Evolutionary conservation across 1,140 invertebrate species (phyloP).

Genomic region (Zaprionus nigranus): DNA sequence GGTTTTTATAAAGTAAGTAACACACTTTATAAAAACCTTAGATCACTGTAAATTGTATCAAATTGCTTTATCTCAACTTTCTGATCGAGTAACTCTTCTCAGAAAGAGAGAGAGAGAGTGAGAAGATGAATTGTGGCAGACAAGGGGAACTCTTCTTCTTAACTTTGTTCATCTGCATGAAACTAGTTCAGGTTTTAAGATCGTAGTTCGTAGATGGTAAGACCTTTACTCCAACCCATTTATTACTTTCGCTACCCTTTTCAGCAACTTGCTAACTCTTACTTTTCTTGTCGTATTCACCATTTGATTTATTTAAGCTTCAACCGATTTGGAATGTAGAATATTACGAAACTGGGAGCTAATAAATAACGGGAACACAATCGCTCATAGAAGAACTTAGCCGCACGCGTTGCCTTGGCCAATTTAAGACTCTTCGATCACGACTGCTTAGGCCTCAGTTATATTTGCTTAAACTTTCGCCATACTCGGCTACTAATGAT

Average conservation of each 20-base stretch:
- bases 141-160: not conserved
- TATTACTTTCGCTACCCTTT: constrained; percentile 1
- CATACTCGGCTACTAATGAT: constrained; percentile 40
- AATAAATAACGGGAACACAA: not conserved
- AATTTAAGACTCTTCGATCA: constrained; percentile 31
- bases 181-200: not conserved
- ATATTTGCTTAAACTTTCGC: constrained; percentile 44
- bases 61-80: not conserved
- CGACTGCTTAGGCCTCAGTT: constrained; percentile 8
- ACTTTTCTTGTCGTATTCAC: not conserved
- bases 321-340: not conserved
- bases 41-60: not conserved
- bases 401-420: constrained; percentile 10
- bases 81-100: no score
- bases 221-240: not conserved
- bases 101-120: not conserved
- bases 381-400: not conserved
- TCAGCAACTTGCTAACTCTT: not conserved
- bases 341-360: constrained; percentile 1
- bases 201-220: not conserved
- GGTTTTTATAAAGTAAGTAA: no score
- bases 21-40: no score
- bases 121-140: not conserved
- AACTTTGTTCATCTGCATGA: not conserved
- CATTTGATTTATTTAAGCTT: constrained; percentile 1